These are phyloP conservation scores for Andrena fulva DNA, from an alignment of 2,888 invertebrate species.

Conservation along the genomic window DNA sequence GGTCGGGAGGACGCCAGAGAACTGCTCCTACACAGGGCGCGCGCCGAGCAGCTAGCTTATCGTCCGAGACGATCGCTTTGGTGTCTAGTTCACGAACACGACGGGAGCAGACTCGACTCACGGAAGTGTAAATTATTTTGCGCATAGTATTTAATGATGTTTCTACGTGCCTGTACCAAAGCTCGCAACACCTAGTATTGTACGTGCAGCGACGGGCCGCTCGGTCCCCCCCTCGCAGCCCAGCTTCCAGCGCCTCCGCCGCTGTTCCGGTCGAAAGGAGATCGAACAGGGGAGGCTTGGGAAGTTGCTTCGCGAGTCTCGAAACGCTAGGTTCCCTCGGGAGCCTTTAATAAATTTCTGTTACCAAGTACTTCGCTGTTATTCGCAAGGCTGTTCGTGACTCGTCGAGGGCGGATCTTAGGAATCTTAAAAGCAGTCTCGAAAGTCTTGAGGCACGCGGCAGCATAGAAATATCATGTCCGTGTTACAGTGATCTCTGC, in stretches of 20 bases:
- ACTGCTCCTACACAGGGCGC: background rate
- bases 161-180: slow-evolving; percentile 65
- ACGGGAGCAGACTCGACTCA: slow-evolving; percentile 34
- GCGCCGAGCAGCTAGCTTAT: background rate
- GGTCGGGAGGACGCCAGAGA: background rate
- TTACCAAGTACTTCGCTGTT: background rate
- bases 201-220: slow-evolving; percentile 27
- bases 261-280: background rate
- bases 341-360: background rate
- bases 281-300: background rate
- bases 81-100: background rate
- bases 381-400: no score
- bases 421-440: no score
- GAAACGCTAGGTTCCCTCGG: background rate
- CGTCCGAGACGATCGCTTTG: background rate
- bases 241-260: background rate
- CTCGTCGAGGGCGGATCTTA: fast-evolving
- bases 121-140: slow-evolving; percentile 47
- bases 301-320: background rate
- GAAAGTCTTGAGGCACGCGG: background rate
- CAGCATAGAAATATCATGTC: background rate
- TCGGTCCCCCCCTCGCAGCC: background rate
- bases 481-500: background rate
- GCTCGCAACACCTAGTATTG: slow-evolving; percentile 53
- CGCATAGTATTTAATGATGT: slow-evolving; percentile 56